phyloP scores from a whole-genome alignment of 2,888 invertebrate species.

The Parelbella ahira region DNA sequence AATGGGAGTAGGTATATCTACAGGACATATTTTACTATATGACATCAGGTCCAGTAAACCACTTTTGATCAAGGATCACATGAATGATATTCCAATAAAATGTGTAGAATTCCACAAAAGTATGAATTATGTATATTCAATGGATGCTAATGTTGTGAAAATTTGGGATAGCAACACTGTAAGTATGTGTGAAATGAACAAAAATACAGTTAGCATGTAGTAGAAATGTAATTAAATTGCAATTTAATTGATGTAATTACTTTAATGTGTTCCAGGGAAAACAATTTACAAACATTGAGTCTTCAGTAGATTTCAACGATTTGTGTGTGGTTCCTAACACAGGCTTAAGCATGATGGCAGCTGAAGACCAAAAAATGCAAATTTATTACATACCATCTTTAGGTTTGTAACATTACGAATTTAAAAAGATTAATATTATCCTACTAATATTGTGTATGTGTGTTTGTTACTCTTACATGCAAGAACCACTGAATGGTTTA shows the following conservation, averaged over 20 bases:
- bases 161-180: conserved; percentile 94
- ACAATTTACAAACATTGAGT: conserved; percentile 95
- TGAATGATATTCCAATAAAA: conserved; percentile 95
- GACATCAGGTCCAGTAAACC: conserved; percentile 96
- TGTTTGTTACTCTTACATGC: too few relatives aligned
- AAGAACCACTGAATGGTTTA: too few relatives aligned
- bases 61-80: conserved; percentile 94
- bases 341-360: conserved; percentile 96
- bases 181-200: conserved; percentile 44
- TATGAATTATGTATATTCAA: conserved; percentile 91
- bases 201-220: too few relatives aligned
- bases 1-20: conserved; percentile 94
- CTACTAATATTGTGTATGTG: too few relatives aligned
- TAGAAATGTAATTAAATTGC: too few relatives aligned
- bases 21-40: conserved; percentile 96
- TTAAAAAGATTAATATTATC: too few relatives aligned
- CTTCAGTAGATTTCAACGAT: conserved; percentile 92
- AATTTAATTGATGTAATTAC: too few relatives aligned
- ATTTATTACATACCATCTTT: conserved; percentile 95
- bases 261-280: conserved; percentile 92
- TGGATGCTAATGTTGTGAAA: conserved; percentile 93
- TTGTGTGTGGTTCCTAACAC: conserved; percentile 94
- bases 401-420: conserved; percentile 59
- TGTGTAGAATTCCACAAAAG: conserved; percentile 90
- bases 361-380: conserved; percentile 96